Percentiles rank a stretch among this genome's conserved stretches.
Evolutionary conservation across 1,140 invertebrate genomes (phyloP).

Genomic region (Zaprionus vittiger): DNA sequence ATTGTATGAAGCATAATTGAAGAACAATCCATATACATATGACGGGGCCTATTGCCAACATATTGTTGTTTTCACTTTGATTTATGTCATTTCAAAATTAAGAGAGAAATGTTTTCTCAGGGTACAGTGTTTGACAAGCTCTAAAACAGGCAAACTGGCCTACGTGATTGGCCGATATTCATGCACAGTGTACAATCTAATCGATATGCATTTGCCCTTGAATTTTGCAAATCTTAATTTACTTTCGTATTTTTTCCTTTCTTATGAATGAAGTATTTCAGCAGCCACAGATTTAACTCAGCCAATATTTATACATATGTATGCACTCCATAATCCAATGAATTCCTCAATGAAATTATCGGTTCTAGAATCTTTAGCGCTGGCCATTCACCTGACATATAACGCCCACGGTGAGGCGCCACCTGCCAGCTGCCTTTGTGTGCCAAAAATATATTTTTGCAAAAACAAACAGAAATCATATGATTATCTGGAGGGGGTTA

Average conservation of each 20-base stretch:
- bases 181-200: no score
- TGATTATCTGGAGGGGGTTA: background rate
- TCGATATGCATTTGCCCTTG: no score
- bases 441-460: constrained; percentile 13
- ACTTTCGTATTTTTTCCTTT: no score
- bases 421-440: constrained; percentile 33
- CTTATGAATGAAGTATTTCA: constrained; percentile 4
- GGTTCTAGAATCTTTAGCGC: constrained; percentile 16
- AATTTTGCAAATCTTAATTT: no score
- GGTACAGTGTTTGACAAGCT: no score
- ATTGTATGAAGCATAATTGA: constrained; percentile 19
- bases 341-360: constrained; percentile 41
- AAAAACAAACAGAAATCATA: constrained; percentile 22
- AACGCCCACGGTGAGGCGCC: constrained; percentile 30
- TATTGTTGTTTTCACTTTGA: background rate
- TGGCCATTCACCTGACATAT: constrained; percentile 36
- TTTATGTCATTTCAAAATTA: background rate
- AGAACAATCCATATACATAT: background rate
- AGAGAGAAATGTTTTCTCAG: no score
- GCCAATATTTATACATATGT: constrained; percentile 21
- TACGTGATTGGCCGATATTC: no score
- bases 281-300: constrained; percentile 16
- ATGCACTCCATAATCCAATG: constrained; percentile 23
- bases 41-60: background rate
- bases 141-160: no score